Evolutionary conservation across 1,140 invertebrate genomes (phyloP), one percentile per base, ranked within the genome.

Genomic region (Formica selysi): DNA sequence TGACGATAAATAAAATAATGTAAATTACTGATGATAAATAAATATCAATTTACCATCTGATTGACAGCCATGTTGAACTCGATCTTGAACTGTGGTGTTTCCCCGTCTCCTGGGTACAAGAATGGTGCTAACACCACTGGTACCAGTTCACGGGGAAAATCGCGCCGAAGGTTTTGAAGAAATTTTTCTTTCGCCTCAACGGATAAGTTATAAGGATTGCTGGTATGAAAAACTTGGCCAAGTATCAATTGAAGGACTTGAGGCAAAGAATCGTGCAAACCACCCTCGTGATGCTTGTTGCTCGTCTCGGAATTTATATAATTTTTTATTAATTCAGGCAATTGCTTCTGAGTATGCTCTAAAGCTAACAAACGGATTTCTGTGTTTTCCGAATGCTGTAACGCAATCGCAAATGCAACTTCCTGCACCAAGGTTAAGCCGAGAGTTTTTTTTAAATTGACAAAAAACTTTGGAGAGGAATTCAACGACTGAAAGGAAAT

Each of bases 81-180:
- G 95, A 97, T 96, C 87, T 92, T 95, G 67, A 96, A 96, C 76
- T 97, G 96, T 76, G 97, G 96, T 91, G 97, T 96, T 95, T 98
- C 97, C 91, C 97, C 96, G 92, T 97, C 96, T 94, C 96, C 96
- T 80, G 97, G 96, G 95, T 99, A 99, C 61, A 99, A 95, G 62
- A 98, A 95, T 93, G 98, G 98, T 91, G 97, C 97, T 90, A 99
- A 95, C 89, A 99, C 97, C 91, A 98, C 97, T 86, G 98, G 98
- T 84, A 98, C 98, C 90, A 97, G 96, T 91, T 98, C 97, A 87
- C 97, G 96, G 44, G 98, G 98, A 96, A 98, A 99, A 93, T 99
- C 98, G 92, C 97, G 96, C 90, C 97, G 96, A 87, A 99, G 95
- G 91, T 97, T 97, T 91, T 97, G 96, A 36, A 98, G 93, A 95